A percentile compares a stretch with the other conserved stretches of the same genome.
phyloP scores from a whole-genome alignment of 2,888 invertebrate genomes.

The Amphiduros pacificus region DNA sequence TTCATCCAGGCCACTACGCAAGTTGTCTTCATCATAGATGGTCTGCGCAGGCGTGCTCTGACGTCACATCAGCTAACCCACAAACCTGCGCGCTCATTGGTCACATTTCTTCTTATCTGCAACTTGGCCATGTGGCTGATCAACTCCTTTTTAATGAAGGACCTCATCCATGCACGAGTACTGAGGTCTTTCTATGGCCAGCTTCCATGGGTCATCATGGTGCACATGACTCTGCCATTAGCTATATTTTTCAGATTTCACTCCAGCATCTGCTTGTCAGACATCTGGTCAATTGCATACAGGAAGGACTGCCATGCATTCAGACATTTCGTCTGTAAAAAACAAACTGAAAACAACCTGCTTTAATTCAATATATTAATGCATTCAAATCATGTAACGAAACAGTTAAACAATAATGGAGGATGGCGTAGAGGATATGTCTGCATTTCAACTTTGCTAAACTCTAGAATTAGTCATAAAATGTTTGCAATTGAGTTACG shows the following conservation, averaged over 20 bases:
- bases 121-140: constrained; percentile 68
- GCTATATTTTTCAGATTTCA: constrained; percentile 61
- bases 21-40: constrained; percentile 51
- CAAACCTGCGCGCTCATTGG: constrained; percentile 28
- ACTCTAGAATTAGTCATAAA: too few species aligned
- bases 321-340: not conserved
- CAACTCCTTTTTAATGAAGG: constrained; percentile 40
- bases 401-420: too few species aligned
- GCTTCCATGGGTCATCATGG: constrained; percentile 69
- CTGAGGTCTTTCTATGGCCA: constrained; percentile 68
- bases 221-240: constrained; percentile 67
- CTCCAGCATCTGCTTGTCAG: constrained; percentile 54
- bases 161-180: constrained; percentile 65
- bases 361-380: too few species aligned
- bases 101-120: constrained; percentile 66
- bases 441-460: too few species aligned
- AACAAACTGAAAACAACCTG: not conserved
- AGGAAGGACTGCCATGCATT: not conserved
- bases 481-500: too few species aligned
- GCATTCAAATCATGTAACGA: too few species aligned
- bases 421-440: too few species aligned
- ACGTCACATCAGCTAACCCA: not conserved
- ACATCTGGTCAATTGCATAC: constrained; percentile 55
- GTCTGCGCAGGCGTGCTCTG: constrained; percentile 40
- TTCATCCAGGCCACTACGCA: constrained; percentile 31